phyloP scores from a whole-genome alignment of 2,113 vertebrate species.

The Bambusicola thoracicus region DNA sequence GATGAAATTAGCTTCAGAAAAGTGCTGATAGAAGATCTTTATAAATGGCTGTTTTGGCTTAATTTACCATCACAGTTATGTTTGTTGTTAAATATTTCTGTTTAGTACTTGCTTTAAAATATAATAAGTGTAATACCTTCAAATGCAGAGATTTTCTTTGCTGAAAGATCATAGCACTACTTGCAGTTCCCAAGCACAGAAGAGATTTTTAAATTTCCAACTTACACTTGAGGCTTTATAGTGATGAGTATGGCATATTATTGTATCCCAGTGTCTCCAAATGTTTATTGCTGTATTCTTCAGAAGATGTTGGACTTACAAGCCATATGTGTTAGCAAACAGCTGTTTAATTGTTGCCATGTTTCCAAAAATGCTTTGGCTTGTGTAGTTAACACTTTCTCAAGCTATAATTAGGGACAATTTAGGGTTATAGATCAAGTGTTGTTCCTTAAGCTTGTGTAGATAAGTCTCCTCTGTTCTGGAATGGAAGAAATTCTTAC shows the following conservation, averaged over 20 bases:
- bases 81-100: not conserved
- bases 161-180: not conserved
- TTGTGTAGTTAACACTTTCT: not conserved
- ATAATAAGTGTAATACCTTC: not conserved
- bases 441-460: not conserved
- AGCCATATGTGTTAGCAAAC: not conserved
- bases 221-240: not conserved
- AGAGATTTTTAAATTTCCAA: not conserved
- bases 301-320: not conserved
- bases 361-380: not conserved
- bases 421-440: not conserved
- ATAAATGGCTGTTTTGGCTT: not conserved
- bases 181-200: not conserved
- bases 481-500: not conserved
- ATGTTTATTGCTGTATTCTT: not conserved
- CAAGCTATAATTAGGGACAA: not conserved
- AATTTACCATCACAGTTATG: not conserved
- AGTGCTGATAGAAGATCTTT: not conserved
- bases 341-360: not conserved
- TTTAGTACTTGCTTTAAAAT: not conserved
- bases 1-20: not conserved
- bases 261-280: not conserved
- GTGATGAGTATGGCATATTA: not conserved
- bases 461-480: not conserved
- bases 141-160: not conserved